These are phyloP conservation scores for Caranx ignobilis DNA, from an alignment of 2,113 vertebrate species.

Conservation along the genomic window DNA sequence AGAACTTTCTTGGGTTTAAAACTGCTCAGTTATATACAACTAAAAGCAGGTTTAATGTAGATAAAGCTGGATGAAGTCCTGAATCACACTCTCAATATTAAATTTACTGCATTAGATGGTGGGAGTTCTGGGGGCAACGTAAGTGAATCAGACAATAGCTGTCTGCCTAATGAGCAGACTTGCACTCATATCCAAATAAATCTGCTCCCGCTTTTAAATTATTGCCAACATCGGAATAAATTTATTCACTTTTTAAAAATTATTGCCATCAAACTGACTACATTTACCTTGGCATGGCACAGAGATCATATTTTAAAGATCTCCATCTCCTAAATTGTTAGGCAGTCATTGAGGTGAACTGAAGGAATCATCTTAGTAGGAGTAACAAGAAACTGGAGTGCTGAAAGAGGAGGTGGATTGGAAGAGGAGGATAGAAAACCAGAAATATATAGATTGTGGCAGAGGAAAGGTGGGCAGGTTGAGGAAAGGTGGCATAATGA, in stretches of 20 bases:
- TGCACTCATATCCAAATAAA: slow-evolving; percentile 47
- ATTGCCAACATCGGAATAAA: slow-evolving; percentile 36
- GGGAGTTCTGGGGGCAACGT: slow-evolving; percentile 18
- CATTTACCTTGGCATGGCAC: slow-evolving; percentile 28
- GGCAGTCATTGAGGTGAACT: slow-evolving; percentile 18
- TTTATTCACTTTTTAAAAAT: slow-evolving; percentile 21
- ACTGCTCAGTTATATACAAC: slow-evolving; percentile 19
- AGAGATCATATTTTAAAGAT: slow-evolving; percentile 29
- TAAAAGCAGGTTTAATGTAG: slow-evolving; percentile 21
- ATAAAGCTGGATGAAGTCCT: slow-evolving; percentile 2
- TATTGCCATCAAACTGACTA: slow-evolving; percentile 6
- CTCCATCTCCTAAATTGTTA: slow-evolving; percentile 42
- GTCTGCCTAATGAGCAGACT: slow-evolving; percentile 27
- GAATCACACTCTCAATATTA: slow-evolving; percentile 12
- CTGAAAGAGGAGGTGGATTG: background rate
- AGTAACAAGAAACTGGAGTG: slow-evolving; percentile 48
- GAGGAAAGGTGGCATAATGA: slow-evolving; percentile 61
- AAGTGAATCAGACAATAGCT: slow-evolving; percentile 47
- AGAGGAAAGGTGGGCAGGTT: slow-evolving; percentile 54
- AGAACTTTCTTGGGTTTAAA: slow-evolving; percentile 20
- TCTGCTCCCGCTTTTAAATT: slow-evolving; percentile 23
- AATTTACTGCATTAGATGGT: slow-evolving; percentile 30
- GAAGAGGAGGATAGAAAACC: slow-evolving; percentile 6
- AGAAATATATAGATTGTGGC: slow-evolving; percentile 52
- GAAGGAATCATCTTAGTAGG: slow-evolving; percentile 35